These are phyloP conservation scores for Asteroscopus sphinx DNA, from an alignment of 2,888 invertebrate genomes.

Conservation along the genomic window DNA sequence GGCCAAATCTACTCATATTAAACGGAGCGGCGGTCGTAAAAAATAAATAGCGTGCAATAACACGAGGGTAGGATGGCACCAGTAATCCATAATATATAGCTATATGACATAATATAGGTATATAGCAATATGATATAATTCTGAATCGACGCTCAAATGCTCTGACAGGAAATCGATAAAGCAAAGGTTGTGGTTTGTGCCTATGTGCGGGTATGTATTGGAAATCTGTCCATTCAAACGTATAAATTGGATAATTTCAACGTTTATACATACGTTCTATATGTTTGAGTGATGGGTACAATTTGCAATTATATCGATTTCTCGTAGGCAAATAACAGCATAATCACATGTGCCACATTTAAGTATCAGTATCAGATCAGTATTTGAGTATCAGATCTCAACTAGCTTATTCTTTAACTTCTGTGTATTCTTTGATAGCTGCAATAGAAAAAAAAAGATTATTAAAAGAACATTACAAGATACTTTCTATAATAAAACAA, in stretches of 20 bases:
- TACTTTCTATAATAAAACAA: too few relatives aligned
- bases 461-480: too few relatives aligned
- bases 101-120: slow-evolving; percentile 20
- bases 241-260: slow-evolving; percentile 42
- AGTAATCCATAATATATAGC: slow-evolving; percentile 46
- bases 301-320: slow-evolving; percentile 2
- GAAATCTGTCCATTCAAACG: slow-evolving; percentile 41
- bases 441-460: too few relatives aligned
- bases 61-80: slow-evolving; percentile 50
- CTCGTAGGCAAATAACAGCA: not conserved
- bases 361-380: too few relatives aligned
- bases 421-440: too few relatives aligned
- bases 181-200: slow-evolving; percentile 52
- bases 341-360: not conserved
- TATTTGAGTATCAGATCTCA: too few relatives aligned
- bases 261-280: slow-evolving; percentile 19
- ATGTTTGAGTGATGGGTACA: slow-evolving; percentile 10
- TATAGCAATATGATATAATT: slow-evolving; percentile 59
- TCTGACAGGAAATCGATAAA: slow-evolving; percentile 61
- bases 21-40: slow-evolving; percentile 52
- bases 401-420: too few relatives aligned
- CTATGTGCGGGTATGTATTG: slow-evolving; percentile 40
- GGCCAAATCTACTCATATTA: slow-evolving; percentile 53
- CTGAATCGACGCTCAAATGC: slow-evolving; percentile 53
- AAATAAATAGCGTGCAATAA: slow-evolving; percentile 60